Conservation (phyloP, 2,797 vertebrate genomes). For the Eulemur mongoz region DNA sequence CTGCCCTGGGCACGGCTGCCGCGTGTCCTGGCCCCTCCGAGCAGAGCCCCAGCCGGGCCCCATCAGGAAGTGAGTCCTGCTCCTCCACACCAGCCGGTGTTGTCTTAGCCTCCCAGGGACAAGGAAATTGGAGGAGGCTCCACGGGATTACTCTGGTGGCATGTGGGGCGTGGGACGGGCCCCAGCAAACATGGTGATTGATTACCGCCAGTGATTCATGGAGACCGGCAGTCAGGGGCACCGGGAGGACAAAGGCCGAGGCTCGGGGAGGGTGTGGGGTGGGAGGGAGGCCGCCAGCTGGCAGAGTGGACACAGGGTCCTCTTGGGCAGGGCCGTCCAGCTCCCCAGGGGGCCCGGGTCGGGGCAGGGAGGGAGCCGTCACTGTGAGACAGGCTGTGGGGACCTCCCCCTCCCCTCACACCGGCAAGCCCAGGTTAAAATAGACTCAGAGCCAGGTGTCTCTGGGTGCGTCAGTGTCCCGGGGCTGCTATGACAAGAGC, state of each 20-base stretch:
- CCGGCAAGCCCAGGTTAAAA: fast-evolving
- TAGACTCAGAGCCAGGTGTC: no score
- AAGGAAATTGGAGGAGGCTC: neutral
- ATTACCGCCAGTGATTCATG: neutral
- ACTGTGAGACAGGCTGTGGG: fast-evolving
- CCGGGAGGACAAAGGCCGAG: neutral
- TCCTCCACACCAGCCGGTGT: neutral
- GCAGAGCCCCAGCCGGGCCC: neutral
- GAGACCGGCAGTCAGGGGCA: neutral
- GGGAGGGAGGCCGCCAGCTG: neutral
- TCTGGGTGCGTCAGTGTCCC: fast-evolving
- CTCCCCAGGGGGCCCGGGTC: fast-evolving
- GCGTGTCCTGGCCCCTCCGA: fast-evolving
- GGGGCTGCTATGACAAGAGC: neutral
- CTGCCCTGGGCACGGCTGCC: neutral
- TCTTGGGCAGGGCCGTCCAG: no score
- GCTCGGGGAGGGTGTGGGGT: fast-evolving
- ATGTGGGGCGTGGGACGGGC: neutral
- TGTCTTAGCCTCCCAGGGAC: neutral
- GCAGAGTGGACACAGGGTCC: neutral
- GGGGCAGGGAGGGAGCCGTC: neutral
- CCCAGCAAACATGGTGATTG: neutral
- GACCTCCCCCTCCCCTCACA: no score
- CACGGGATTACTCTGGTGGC: neutral
- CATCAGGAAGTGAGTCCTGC: neutral